Conservation (phyloP, 2,888 invertebrate genomes). For the Pyrgus malvae region DNA sequence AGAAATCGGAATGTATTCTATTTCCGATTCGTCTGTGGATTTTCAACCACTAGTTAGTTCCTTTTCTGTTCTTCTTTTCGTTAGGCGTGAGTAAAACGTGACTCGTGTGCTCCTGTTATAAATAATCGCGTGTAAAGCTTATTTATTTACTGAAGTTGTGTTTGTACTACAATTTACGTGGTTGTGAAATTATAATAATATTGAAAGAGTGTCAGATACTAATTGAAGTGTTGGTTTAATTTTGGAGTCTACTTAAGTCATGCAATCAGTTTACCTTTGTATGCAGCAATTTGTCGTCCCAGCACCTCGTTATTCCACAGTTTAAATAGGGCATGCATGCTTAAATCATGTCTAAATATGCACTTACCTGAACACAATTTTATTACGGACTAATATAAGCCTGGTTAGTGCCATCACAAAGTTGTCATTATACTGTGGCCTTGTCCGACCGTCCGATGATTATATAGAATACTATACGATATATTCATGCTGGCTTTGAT, state of each 20-base stretch:
- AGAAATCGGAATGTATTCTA: constrained; percentile 92
- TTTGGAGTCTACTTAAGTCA: constrained; percentile 70
- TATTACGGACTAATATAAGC: constrained; percentile 58
- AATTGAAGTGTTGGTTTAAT: constrained; percentile 62
- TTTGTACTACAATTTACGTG: constrained; percentile 49
- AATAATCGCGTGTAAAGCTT: constrained; percentile 57
- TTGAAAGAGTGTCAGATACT: constrained; percentile 22
- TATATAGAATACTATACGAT: constrained; percentile 39
- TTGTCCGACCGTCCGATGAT: constrained; percentile 57
- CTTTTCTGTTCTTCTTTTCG: constrained; percentile 45
- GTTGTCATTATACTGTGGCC: constrained; percentile 59
- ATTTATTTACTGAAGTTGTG: constrained; percentile 54
- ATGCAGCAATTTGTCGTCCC: constrained; percentile 56
- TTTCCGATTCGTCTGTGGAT: constrained; percentile 88
- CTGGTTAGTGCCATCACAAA: constrained; percentile 56
- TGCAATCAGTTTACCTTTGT: constrained; percentile 62
- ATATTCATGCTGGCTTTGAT: constrained; percentile 36
- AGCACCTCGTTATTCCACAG: constrained; percentile 61
- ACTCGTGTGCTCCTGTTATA: constrained; percentile 59
- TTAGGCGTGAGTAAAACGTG: constrained; percentile 71
- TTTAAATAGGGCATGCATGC: constrained; percentile 57
- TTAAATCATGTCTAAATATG: constrained; percentile 38
- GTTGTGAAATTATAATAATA: constrained; percentile 35
- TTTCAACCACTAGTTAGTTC: constrained; percentile 58
- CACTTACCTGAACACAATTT: constrained; percentile 67